Base-by-base conservation (phyloP, 2,113 vertebrate species). In the Dromiciops gliroides region DNA sequence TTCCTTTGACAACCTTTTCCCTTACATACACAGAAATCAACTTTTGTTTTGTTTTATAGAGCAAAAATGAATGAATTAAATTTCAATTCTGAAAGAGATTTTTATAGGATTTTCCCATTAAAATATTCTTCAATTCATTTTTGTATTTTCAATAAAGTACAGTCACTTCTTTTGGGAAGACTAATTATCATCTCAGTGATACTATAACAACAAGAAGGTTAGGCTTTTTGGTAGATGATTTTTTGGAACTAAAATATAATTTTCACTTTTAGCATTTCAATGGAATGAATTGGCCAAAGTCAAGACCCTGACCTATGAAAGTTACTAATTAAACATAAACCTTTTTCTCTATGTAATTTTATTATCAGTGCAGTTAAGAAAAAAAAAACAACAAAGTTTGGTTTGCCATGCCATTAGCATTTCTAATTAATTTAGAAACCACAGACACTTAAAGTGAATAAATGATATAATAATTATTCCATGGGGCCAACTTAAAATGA, bases 351-450 rank as follows among this genome's bases (percentile, higher is more conserved):
- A 89, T 9, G 10, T 14, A 10, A 26, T 31, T 93, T 91, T 9
- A 95, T 56, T 51, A 37, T 90, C 50, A 0, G 83, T n/a, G 50
- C 48, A 48, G 83, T 95, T 95, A 95, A 94, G 0, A 47, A 95
- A 92, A 83, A 37, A 44, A 47, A 51, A 14, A 52, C n/a, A n/a
- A n/a, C n/a, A 89, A 11, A 9, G 51, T 90, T 97, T 14, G 6
- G 37, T 96, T 98, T 97, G 83, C 51, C 92, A 89, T 97, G 96
- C 94, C 93, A 97, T 97, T 98, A 97, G 56, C 97, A 97, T 98
- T 98, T 98, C 96, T 98, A 98, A 98, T 98, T 98, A 98, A 98
- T 97, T 98, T 97, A 92, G 97, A 97, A 97, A 97, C 95, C 97
- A 96, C 90, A 97, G 93, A 95, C 92, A 97, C 96, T 98, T 97